Conservation (phyloP, 2,888 invertebrate species). For the Phalera bucephala region DNA sequence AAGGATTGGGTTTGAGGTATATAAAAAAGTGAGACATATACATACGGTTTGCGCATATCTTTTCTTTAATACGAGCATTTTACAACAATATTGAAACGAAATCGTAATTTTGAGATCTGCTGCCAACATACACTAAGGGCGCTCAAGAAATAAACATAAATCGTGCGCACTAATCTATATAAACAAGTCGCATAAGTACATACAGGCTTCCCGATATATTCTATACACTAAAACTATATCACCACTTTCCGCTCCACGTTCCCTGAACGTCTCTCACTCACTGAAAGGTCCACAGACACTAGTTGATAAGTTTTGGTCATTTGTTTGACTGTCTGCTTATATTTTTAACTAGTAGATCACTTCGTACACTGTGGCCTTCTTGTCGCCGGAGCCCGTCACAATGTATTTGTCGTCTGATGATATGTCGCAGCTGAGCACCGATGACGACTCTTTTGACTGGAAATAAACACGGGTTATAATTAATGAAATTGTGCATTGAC, state of each 20-base stretch:
- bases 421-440: constrained; percentile 98
- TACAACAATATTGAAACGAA: constrained; percentile 83
- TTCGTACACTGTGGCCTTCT: constrained; percentile 98
- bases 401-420: constrained; percentile 98
- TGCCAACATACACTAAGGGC: constrained; percentile 83
- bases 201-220: constrained; percentile 79
- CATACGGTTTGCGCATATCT: constrained; percentile 79
- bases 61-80: constrained; percentile 83
- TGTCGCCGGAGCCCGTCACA: constrained; percentile 98
- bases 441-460: constrained; percentile 96
- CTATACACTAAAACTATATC: constrained; percentile 82
- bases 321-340: constrained; percentile 54
- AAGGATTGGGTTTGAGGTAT: no score
- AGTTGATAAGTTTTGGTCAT: constrained; percentile 63
- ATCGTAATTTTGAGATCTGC: constrained; percentile 82
- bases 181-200: constrained; percentile 83
- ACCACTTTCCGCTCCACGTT: constrained; percentile 65
- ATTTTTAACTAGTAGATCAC: constrained; percentile 89
- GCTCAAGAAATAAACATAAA: constrained; percentile 82
- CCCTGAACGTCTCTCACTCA: constrained; percentile 61
- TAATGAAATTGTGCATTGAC: no score
- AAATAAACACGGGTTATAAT: no score
- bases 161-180: constrained; percentile 82
- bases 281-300: constrained; percentile 54
- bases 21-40: constrained; percentile 37